Percentiles rank a stretch among this genome's conserved stretches.
These are phyloP conservation scores for Oceanites oceanicus DNA, from an alignment of 2,113 vertebrate species.

Conservation along the genomic window DNA sequence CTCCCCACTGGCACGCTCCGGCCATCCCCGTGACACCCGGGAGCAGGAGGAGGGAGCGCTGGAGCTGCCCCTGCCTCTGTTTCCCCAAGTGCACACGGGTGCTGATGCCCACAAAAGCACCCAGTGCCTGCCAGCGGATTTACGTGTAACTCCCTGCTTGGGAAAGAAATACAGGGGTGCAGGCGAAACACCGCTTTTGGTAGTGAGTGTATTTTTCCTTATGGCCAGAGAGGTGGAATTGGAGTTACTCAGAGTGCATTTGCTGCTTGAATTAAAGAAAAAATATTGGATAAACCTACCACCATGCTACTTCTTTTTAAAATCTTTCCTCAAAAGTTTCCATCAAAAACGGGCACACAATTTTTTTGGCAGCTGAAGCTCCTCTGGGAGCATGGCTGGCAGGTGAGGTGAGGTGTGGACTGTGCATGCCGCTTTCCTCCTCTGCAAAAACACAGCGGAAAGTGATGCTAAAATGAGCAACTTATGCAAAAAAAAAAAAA, in stretches of 20 bases:
- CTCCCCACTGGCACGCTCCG: neutral
- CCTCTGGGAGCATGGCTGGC: accelerated
- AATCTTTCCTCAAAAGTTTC: neutral
- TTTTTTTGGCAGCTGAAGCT: neutral
- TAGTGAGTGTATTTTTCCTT: too few relatives aligned
- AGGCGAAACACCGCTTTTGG: too few relatives aligned
- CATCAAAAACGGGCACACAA: neutral
- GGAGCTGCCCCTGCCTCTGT: neutral
- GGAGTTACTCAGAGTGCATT: too few relatives aligned
- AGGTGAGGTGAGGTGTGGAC: neutral
- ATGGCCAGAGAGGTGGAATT: neutral
- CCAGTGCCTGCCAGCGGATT: neutral
- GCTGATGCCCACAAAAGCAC: neutral
- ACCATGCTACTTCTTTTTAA: neutral
- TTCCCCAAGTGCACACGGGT: neutral
- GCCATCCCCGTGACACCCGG: accelerated
- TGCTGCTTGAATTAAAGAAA: neutral
- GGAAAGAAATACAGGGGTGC: neutral
- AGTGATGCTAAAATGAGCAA: neutral
- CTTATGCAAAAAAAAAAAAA: too few relatives aligned
- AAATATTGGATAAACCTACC: neutral
- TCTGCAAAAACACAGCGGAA: neutral
- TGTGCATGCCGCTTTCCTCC: neutral
- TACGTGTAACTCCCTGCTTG: too few relatives aligned
- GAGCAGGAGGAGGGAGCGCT: neutral